These are phyloP conservation scores for Diadegma fenestrale DNA, from an alignment of 2,888 invertebrate genomes.

Conservation along the genomic window DNA sequence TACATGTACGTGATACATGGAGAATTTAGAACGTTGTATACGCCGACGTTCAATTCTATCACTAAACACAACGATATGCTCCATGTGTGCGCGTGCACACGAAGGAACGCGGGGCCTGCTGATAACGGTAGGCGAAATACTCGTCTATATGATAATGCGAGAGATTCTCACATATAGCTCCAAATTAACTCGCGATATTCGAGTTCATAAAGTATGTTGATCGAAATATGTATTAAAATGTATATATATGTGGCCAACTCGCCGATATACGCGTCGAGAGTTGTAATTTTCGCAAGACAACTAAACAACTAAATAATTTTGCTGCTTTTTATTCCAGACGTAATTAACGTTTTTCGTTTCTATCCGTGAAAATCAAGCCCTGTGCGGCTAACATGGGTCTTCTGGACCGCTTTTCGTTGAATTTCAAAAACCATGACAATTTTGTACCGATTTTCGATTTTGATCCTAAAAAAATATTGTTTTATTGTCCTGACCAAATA, in stretches of 20 bases:
- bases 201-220: conserved; percentile 51
- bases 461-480: no score
- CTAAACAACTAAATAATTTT: no score
- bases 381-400: no score
- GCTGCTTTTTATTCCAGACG: no score
- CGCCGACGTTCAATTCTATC: conserved; percentile 47
- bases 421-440: no score
- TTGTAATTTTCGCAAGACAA: no score
- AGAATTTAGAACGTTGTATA: conserved; percentile 35
- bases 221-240: conserved; percentile 34
- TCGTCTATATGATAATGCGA: conserved; percentile 82
- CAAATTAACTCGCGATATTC: conserved; percentile 78
- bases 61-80: conserved; percentile 6
- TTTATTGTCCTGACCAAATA: no score
- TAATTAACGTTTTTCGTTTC: no score
- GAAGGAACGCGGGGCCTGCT: conserved; percentile 64
- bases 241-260: background rate
- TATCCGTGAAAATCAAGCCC: no score
- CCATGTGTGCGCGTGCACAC: conserved; percentile 6
- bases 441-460: no score
- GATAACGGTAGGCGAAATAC: conserved; percentile 81
- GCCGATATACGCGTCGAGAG: background rate
- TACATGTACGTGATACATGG: conserved; percentile 37
- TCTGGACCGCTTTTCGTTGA: no score
- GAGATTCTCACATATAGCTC: conserved; percentile 71